phyloP scores from a whole-genome alignment of 2,888 invertebrate species.

The Lasioglossum figueresi region DNA sequence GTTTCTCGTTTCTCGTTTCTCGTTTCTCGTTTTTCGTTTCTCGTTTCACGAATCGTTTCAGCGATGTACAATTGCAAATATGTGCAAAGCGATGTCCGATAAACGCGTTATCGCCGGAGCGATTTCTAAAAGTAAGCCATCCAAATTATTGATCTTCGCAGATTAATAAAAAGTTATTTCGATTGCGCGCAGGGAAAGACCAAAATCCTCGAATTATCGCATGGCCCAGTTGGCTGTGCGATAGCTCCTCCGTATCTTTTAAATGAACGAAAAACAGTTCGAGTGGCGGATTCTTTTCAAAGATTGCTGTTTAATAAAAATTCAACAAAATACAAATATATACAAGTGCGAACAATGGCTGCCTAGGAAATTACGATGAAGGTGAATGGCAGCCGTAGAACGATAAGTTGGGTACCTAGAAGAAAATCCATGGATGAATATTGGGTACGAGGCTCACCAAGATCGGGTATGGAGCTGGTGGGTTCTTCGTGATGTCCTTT shows the following conservation, averaged over 20 bases:
- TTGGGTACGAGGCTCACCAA: slow-evolving; percentile 87
- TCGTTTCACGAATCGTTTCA: neutral
- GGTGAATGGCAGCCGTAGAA: neutral
- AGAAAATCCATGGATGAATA: neutral
- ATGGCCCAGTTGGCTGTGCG: neutral
- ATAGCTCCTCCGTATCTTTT: neutral
- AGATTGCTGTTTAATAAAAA: neutral
- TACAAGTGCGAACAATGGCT: no score
- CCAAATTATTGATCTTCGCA: slow-evolving; percentile 23
- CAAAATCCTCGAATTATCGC: neutral
- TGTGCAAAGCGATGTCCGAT: neutral
- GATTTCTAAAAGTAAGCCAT: slow-evolving; percentile 1
- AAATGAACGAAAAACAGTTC: neutral
- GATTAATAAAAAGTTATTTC: neutral
- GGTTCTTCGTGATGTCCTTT: slow-evolving; percentile 90
- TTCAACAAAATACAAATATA: neutral
- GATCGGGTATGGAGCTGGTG: slow-evolving; percentile 94
- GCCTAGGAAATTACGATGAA: no score
- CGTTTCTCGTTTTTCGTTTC: no score
- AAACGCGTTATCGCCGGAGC: slow-evolving; percentile 1
- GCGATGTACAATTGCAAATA: neutral
- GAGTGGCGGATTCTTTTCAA: neutral
- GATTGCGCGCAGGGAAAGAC: neutral
- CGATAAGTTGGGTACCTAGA: neutral
- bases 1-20: no score